Base-by-base conservation (phyloP, 2,113 vertebrate genomes). In the Zosterops borbonicus region DNA sequence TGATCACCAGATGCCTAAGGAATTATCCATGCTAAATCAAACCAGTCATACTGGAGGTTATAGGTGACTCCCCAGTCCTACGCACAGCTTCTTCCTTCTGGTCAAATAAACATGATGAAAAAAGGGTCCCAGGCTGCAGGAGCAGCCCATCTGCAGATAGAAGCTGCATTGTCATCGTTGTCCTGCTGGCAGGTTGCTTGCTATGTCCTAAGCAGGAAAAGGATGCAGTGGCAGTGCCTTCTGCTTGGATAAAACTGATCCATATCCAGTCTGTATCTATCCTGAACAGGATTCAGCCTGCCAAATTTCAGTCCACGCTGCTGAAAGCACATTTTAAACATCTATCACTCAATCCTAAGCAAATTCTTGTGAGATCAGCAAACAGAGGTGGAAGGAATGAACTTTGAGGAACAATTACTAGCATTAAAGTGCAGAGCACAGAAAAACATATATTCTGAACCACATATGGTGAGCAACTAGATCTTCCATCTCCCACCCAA, bases 1-100 rank as follows among this genome's bases (percentile, higher is more conserved):
- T 85, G 86, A 94, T 78, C 83, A 47, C n/a, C 60, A 92, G 60
- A 55, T 91, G 94, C 60, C 80, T 70, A n/a, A 64, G 28, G 59
- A 86, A 83, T 85, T 60, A 87, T 25, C 71, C 41, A 37, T 22
- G 42, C 37, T 78, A 67, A 78, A 31, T 58, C 17, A 7, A 76
- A 79, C 0, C 0, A 90, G 68, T 76, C 58, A 67, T 39, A 18
- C 14, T 83, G 50, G 78, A 81, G 73, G 44, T 69, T 87, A 78
- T 20, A 37, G 68, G 52, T 90, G 60, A 89, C 31, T 78, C 27
- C 23, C 21, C 59, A 46, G 22, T 24, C 46, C n/a, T 74, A 17
- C 6, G 50, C 37, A 76, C 37, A 64, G n/a, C 28, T 65, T 70
- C 27, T 83, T 75, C 56, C 25, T 77, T 87, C 59, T 41, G 42